Evolutionary conservation across 2,113 vertebrate species (phyloP), one percentile per base, ranked within the genome.

Genomic region (Odontesthes bonariensis): DNA sequence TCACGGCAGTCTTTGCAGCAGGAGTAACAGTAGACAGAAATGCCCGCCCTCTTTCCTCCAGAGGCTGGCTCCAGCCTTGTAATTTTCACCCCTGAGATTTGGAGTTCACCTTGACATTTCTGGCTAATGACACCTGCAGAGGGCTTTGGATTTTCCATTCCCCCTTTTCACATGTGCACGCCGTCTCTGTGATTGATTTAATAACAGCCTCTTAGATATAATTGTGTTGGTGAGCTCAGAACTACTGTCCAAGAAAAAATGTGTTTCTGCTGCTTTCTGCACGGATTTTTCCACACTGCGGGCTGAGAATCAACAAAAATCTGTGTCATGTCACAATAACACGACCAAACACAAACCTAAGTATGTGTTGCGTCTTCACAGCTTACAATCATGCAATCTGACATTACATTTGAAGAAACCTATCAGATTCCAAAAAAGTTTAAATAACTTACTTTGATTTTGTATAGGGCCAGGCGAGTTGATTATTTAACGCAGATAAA

Each of bases 21-120:
- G 33, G 47, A 73, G 72, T 17, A n/a, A 35, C 56, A 49, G 72
- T 51, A 68, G 70, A 73, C 67, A 23, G 73, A 79, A 75, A 84
- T 83, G 75, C 74, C 68, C 35, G 2, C 31, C 51, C 72, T 56
- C 35, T 32, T 77, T 42, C n/a, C 85, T 55, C 77, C 66, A 73
- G 77, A 77, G 83, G 52, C 71, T 56, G 51, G 23, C 51, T 61
- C 57, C 74, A 59, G 46, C 14, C 52, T 47, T 32, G 52, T 57
- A 54, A 65, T 61, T 62, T 20, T 85, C 67, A 57, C 60, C 65
- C 58, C 76, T 83, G 72, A 68, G 57, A 73, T 79, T 57, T 16
- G 1, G 47, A 55, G 78, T 68, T 78, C 81, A 90, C 87, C 87
- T 92, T 86, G 84, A 91, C 91, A 89, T 88, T 91, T 90, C 63